These are phyloP conservation scores for Saguinus midas DNA, from an alignment of 2,113 vertebrate species.

Conservation along the genomic window DNA sequence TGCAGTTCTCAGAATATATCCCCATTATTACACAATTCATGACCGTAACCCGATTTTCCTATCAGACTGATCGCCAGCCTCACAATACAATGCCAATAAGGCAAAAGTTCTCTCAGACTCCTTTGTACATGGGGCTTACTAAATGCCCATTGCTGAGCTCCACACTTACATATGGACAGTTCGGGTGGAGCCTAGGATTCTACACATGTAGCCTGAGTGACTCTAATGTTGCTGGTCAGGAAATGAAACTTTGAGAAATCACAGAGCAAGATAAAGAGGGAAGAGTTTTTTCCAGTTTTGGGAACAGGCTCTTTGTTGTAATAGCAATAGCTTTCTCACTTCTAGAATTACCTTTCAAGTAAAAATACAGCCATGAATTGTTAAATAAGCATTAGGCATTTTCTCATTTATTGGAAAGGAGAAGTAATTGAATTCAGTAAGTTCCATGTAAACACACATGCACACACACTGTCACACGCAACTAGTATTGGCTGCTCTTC, in stretches of 20 bases:
- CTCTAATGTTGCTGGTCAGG: background rate
- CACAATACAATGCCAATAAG: no score
- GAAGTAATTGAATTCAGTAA: background rate
- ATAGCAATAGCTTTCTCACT: background rate
- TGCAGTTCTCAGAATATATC: background rate
- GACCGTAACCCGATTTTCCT: background rate
- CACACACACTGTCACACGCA: background rate
- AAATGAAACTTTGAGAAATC: background rate
- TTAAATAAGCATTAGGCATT: constrained; percentile 1
- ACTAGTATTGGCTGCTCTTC: background rate
- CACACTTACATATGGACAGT: background rate
- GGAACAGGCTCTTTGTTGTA: background rate
- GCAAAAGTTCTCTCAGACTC: background rate
- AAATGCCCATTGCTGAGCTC: background rate
- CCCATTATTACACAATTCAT: background rate
- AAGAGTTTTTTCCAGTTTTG: background rate
- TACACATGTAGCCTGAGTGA: background rate
- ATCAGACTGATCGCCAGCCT: background rate
- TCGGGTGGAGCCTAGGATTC: background rate
- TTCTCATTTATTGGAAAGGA: constrained; percentile 21
- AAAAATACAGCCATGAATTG: background rate
- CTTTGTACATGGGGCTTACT: background rate
- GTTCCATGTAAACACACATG: background rate
- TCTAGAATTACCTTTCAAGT: background rate
- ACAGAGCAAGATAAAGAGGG: background rate